phyloP scores from a whole-genome alignment of 2,888 invertebrate genomes.

The Maniola hyperantus region DNA sequence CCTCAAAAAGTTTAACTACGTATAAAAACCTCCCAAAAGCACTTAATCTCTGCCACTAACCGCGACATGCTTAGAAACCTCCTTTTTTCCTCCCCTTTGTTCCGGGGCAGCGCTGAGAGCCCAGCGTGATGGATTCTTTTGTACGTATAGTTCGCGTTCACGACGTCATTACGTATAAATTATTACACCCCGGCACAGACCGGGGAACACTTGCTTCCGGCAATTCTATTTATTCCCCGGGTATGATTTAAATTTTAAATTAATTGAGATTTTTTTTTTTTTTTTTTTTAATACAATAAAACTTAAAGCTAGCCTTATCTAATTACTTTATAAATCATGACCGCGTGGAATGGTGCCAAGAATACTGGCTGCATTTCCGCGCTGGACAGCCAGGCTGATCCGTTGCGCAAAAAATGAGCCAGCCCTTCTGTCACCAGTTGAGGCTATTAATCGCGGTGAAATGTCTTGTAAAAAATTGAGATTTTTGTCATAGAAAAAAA shows the following conservation, averaged over 20 bases:
- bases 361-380: too few species aligned
- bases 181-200: slow-evolving; percentile 18
- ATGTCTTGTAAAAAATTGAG: too few species aligned
- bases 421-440: too few species aligned
- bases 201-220: slow-evolving; percentile 15
- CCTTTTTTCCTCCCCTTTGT: slow-evolving; percentile 33
- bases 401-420: too few species aligned
- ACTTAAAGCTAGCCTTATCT: too few species aligned
- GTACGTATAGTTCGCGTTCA: slow-evolving; percentile 14
- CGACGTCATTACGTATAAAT: slow-evolving; percentile 24
- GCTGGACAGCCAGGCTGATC: too few species aligned
- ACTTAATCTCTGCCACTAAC: slow-evolving; percentile 35
- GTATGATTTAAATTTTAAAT: slow-evolving; percentile 10
- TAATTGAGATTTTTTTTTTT: background rate
- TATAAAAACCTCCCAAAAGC: slow-evolving; percentile 15
- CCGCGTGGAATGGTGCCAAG: too few species aligned
- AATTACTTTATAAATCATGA: too few species aligned
- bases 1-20: background rate
- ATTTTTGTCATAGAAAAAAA: too few species aligned
- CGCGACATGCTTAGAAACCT: slow-evolving; percentile 27
- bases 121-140: slow-evolving; percentile 29
- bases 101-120: slow-evolving; percentile 25
- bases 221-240: background rate
- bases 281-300: too few species aligned
- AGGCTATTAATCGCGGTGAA: too few species aligned